phyloP scores from a whole-genome alignment of 1,140 invertebrate genomes.

The Cyclina sinensis region DNA sequence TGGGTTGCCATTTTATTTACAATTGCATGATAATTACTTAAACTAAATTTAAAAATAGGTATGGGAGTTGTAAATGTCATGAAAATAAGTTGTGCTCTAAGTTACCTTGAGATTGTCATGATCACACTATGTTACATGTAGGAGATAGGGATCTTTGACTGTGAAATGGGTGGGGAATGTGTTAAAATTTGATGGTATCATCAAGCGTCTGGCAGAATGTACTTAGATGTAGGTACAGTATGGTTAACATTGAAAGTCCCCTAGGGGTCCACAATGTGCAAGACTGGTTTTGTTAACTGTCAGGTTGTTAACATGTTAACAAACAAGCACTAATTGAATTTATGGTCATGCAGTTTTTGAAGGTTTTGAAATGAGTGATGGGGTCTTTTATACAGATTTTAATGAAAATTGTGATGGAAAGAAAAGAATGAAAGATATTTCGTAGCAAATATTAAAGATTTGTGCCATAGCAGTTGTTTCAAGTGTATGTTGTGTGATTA shows the following conservation, averaged over 20 bases:
- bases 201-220: slow-evolving; percentile 20
- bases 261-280: neutral
- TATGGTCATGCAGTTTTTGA: neutral
- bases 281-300: neutral
- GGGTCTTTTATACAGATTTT: neutral
- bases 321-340: slow-evolving; percentile 7
- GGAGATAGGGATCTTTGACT: slow-evolving; percentile 23
- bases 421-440: neutral
- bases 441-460: no score
- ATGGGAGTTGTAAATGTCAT: neutral
- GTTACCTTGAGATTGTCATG: neutral
- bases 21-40: neutral
- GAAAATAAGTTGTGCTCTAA: neutral
- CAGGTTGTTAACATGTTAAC: neutral
- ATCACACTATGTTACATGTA: neutral
- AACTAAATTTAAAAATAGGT: neutral
- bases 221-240: slow-evolving; percentile 17
- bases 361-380: neutral
- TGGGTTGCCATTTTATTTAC: neutral
- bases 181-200: slow-evolving; percentile 24
- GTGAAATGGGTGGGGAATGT: slow-evolving; percentile 22
- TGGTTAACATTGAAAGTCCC: neutral
- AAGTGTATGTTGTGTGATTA: no score
- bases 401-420: neutral
- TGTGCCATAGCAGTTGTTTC: no score